Evolutionary conservation across 2,797 vertebrate genomes (phyloP), one percentile per base, ranked within the genome.

Genomic region (Periophthalmus magnuspinnatus): DNA sequence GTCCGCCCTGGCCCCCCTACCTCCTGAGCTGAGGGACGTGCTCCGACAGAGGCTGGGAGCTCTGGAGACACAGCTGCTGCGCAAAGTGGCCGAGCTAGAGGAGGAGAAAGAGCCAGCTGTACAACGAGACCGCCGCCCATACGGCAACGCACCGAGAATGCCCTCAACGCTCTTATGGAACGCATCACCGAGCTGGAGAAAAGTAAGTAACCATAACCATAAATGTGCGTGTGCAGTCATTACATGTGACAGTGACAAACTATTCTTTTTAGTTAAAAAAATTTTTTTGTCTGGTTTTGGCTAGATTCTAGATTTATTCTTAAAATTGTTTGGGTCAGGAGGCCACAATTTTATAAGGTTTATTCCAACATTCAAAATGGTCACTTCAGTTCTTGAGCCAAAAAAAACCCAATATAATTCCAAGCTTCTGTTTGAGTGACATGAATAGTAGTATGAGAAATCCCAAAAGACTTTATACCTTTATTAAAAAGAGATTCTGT

Each of bases 91-190:
- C 0, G 97, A 99, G 90, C 93, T 98, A 57, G 96, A 99, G 90
- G 96, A 97, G 67, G 96, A 98, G 90, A n/a, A 98, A 97, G 78
- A 96, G 94, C 41, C 90, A 95, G 89, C 95, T 99, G n/a, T 97
- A 96, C 90, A 99, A 99, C 0, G 97, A 98, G 90, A 98, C 95
- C 0, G 93, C 95, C 0, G 95, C 94, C 65, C 97, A 99, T 81
- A n/a, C 93, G 97, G 68, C 96, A 97, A 84, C 96, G 94, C 90
- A 99, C 97, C 0, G 97, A 99, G 86, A 95, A 82, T 22, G 88
- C 94, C 6, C 88, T 99, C 79, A 96, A 95, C n/a, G 93, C 96
- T 0, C 90, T 99, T 84, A 91, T 98, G 78, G 96, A 98, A 88
- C 94, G 97, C 81, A 98, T 98, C 84, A 91, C 94, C 0, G 97